Conservation (phyloP, 2,888 invertebrate genomes). For the Agriopis leucophaearia region DNA sequence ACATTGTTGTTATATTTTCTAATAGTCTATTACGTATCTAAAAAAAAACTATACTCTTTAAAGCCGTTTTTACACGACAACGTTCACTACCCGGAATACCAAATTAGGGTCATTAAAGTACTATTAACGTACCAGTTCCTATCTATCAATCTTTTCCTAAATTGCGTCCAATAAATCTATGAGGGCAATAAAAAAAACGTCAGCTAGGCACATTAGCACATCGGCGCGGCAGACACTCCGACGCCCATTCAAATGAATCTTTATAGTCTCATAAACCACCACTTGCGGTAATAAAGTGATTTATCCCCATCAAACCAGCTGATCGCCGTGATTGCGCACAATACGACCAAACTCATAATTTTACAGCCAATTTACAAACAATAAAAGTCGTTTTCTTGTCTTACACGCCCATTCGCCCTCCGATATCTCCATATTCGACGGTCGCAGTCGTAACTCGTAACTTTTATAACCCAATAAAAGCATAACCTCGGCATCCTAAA, state of each 20-base stretch:
- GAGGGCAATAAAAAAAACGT: conserved; percentile 46
- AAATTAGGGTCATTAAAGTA: conserved; percentile 34
- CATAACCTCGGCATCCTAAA: conserved; percentile 61
- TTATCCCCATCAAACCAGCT: conserved; percentile 82
- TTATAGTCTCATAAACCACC: conserved; percentile 73
- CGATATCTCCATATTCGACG: conserved; percentile 84
- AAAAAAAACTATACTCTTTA: not conserved
- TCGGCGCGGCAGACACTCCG: conserved; percentile 61
- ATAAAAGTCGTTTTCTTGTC: conserved; percentile 85
- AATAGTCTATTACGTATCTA: not conserved
- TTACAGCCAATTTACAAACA: conserved; percentile 87
- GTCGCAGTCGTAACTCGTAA: conserved; percentile 77
- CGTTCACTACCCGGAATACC: conserved; percentile 14
- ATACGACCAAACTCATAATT: conserved; percentile 85
- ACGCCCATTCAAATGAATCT: conserved; percentile 69
- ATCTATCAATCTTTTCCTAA: conserved; percentile 43
- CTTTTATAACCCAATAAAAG: conserved; percentile 85
- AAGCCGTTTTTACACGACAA: not conserved
- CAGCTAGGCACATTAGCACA: conserved; percentile 59
- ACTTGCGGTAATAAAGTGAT: conserved; percentile 79
- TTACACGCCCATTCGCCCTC: conserved; percentile 82
- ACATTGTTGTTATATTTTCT: not conserved
- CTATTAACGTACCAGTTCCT: conserved; percentile 29
- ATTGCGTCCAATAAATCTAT: conserved; percentile 39
- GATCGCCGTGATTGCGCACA: conserved; percentile 82